phyloP scores from a whole-genome alignment of 2,888 invertebrate genomes.

The Geotrupes spiniger region DNA sequence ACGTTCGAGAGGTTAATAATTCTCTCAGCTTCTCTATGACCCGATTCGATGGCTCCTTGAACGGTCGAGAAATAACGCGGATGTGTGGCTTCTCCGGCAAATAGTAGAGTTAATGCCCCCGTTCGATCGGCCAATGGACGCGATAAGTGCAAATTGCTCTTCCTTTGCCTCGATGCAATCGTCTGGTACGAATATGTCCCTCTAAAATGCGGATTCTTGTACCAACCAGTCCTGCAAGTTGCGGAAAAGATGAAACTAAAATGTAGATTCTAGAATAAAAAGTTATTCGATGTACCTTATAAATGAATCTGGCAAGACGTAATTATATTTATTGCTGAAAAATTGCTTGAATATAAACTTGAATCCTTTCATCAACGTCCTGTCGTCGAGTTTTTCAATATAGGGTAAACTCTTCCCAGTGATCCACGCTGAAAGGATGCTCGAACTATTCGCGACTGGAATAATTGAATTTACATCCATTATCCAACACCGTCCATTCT shows the following conservation, averaged over 20 bases:
- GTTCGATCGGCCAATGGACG: slow-evolving; percentile 44
- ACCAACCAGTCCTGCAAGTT: slow-evolving; percentile 62
- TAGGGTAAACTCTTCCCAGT: slow-evolving; percentile 59
- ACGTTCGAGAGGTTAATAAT: slow-evolving; percentile 28
- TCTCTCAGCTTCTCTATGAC: slow-evolving; percentile 49
- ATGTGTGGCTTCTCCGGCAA: slow-evolving; percentile 57
- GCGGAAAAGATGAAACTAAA: too few relatives aligned
- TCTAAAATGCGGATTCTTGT: slow-evolving; percentile 60
- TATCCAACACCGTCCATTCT: slow-evolving; percentile 54
- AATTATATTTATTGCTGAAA: slow-evolving; percentile 49
- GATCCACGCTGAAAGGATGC: slow-evolving; percentile 64
- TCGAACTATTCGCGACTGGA: slow-evolving; percentile 58
- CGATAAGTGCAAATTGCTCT: slow-evolving; percentile 11
- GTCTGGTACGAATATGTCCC: slow-evolving; percentile 30
- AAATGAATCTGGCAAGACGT: slow-evolving; percentile 49
- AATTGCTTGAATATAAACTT: slow-evolving; percentile 54
- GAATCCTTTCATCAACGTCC: slow-evolving; percentile 53
- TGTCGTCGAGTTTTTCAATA: slow-evolving; percentile 59
- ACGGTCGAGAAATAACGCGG: slow-evolving; percentile 47
- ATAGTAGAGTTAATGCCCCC: slow-evolving; percentile 51
- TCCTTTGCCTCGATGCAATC: slow-evolving; percentile 17
- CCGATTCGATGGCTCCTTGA: slow-evolving; percentile 51
- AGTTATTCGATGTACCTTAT: slow-evolving; percentile 10
- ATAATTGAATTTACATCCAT: slow-evolving; percentile 61
- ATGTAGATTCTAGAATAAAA: too few relatives aligned